Percentiles rank a stretch among this genome's conserved stretches.
phyloP scores from a whole-genome alignment of 2,888 invertebrate species.

The Melieria picta region DNA sequence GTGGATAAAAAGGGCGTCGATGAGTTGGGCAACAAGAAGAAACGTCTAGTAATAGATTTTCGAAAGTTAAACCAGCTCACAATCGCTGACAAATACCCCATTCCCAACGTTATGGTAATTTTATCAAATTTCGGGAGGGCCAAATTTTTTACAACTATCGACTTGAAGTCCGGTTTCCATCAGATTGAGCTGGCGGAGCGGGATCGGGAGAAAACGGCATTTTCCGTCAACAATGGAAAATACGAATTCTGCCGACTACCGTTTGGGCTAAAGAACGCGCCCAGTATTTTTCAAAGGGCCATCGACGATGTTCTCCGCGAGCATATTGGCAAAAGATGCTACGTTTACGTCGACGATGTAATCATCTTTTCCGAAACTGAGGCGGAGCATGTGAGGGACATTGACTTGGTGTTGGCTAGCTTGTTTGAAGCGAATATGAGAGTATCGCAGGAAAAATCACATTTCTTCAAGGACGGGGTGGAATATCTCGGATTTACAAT shows the following conservation, averaged over 20 bases:
- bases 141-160: constrained; percentile 24
- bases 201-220: constrained; percentile 32
- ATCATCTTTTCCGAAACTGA: too few species aligned
- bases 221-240: constrained; percentile 33
- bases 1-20: constrained; percentile 34
- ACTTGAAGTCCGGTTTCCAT: constrained; percentile 36
- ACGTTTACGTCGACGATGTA: too few species aligned
- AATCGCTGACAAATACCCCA: constrained; percentile 34
- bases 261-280: constrained; percentile 36
- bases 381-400: too few species aligned
- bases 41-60: constrained; percentile 33
- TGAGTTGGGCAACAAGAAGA: constrained; percentile 26
- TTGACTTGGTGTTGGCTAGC: constrained; percentile 2
- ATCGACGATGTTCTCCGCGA: constrained; percentile 36
- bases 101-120: constrained; percentile 28
- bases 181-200: constrained; percentile 34
- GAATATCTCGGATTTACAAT: constrained; percentile 17
- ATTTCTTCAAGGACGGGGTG: constrained; percentile 32
- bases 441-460: constrained; percentile 28
- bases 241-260: constrained; percentile 34
- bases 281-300: constrained; percentile 36
- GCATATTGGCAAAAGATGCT: constrained; percentile 25
- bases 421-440: constrained; percentile 34
- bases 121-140: constrained; percentile 26
- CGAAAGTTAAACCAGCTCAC: constrained; percentile 29